Conservation (phyloP, 2,888 invertebrate species). For the Sepioteuthis lessoniana region DNA sequence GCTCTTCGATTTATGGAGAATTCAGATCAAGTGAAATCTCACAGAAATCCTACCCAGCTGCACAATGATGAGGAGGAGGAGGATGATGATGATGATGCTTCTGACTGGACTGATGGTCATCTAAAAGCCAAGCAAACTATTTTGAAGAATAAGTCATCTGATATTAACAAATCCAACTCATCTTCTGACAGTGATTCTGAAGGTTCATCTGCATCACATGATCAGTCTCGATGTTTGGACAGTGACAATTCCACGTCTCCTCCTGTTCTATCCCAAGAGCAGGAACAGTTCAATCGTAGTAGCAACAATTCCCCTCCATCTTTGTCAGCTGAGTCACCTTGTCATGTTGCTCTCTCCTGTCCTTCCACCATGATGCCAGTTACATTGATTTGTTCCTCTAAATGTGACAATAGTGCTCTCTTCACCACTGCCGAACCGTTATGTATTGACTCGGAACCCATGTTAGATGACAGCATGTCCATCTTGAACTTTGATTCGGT, state of each 20-base stretch:
- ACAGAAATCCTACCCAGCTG: background rate
- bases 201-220: background rate
- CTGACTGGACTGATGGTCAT: too few species aligned
- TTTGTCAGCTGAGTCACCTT: background rate
- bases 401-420: too few species aligned
- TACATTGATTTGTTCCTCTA: too few species aligned
- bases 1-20: constrained; percentile 36
- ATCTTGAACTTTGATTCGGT: constrained; percentile 44
- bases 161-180: background rate
- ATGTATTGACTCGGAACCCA: background rate
- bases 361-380: constrained; percentile 35
- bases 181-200: constrained; percentile 37
- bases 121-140: too few species aligned
- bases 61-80: background rate
- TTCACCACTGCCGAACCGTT: too few species aligned
- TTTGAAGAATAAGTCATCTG: too few species aligned
- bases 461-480: background rate
- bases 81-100: too few species aligned
- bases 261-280: background rate
- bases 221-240: background rate
- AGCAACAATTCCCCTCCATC: constrained; percentile 25
- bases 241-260: constrained; percentile 34
- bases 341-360: background rate
- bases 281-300: background rate
- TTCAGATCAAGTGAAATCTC: background rate